phyloP scores from a whole-genome alignment of 2,113 vertebrate genomes.

The Callipepla squamata region DNA sequence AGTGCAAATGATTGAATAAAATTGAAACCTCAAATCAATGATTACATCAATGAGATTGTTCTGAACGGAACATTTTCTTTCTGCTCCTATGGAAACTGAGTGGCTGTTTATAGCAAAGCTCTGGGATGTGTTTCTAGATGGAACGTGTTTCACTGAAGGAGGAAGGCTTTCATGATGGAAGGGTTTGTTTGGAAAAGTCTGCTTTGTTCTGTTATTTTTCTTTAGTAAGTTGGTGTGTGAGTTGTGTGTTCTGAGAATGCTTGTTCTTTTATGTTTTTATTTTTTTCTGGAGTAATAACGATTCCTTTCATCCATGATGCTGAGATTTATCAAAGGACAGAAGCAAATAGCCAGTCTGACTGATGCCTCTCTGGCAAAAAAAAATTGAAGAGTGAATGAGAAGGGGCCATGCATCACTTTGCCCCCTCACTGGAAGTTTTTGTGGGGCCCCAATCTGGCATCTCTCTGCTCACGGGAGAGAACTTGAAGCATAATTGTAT shows the following conservation, averaged over 20 bases:
- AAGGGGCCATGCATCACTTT: not conserved
- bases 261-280: not conserved
- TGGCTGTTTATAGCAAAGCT: constrained; percentile 67
- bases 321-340: constrained; percentile 55
- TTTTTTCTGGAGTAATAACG: not conserved
- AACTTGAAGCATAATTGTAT: not conserved
- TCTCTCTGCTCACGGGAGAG: not conserved
- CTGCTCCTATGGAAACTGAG: constrained; percentile 31
- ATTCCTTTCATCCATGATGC: constrained; percentile 19
- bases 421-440: not conserved
- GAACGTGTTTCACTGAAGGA: constrained; percentile 42
- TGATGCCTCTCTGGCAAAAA: constrained; percentile 26
- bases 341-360: constrained; percentile 68
- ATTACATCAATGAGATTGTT: not conserved
- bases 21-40: not conserved
- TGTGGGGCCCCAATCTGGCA: not conserved
- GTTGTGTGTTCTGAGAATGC: constrained; percentile 36
- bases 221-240: constrained; percentile 23
- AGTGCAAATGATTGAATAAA: not conserved
- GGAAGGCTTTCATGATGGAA: constrained; percentile 45
- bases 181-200: constrained; percentile 47
- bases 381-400: not conserved
- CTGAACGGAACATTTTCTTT: constrained; percentile 35
- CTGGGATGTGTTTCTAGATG: constrained; percentile 51
- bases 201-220: not conserved